Percentiles rank a stretch among this genome's conserved stretches.
These are phyloP conservation scores for Deroplatys truncata DNA, from an alignment of 2,888 invertebrate species.

Conservation along the genomic window DNA sequence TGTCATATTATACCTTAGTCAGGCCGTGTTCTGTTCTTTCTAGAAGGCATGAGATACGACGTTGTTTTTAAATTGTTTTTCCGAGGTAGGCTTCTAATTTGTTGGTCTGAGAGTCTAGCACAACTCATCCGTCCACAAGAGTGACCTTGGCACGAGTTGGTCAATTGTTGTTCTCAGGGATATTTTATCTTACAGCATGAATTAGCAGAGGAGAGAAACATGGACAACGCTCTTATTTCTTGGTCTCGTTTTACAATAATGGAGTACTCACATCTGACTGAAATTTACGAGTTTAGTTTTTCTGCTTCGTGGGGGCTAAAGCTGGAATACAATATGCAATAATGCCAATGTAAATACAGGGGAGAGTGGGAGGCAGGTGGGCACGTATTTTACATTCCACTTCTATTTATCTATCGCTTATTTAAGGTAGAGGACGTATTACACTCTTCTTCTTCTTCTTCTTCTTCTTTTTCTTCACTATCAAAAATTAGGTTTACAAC, in stretches of 20 bases:
- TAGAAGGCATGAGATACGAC: not conserved
- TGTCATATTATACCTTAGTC: not conserved
- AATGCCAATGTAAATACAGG: not conserved
- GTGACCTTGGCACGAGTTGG: not conserved
- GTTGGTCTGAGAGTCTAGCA: not conserved
- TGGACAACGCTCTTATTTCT: not conserved
- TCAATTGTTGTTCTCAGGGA: not conserved
- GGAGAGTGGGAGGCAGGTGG: no score
- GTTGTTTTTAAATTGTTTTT: not conserved
- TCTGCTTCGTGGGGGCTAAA: not conserved
- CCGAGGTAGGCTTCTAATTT: not conserved
- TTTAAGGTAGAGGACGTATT: no score
- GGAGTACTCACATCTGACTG: not conserved
- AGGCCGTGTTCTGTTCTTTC: not conserved
- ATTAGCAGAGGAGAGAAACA: not conserved
- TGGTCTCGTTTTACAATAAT: not conserved
- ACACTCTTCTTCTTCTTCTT: no score
- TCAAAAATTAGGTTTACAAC: no score
- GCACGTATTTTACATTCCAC: no score
- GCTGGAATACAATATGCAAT: not conserved
- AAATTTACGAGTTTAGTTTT: not conserved
- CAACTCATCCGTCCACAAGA: not conserved
- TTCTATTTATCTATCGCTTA: no score
- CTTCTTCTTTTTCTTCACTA: no score
- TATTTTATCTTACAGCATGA: not conserved